Evolutionary conservation across 2,113 vertebrate species (phyloP), one percentile per base, ranked within the genome.

Genomic region (Engraulis encrasicolus): DNA sequence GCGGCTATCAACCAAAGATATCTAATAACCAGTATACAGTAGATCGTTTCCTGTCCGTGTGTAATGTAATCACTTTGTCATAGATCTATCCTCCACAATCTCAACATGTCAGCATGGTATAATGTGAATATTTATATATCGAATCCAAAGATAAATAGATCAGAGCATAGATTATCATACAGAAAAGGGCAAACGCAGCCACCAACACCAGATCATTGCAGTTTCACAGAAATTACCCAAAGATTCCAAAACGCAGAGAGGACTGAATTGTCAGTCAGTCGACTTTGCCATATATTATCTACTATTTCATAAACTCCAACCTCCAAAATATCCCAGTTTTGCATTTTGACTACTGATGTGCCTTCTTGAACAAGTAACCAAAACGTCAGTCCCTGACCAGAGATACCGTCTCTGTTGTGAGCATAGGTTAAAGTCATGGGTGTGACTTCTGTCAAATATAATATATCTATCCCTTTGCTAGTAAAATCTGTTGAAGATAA

Each of bases 1-100:
- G 87, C 86, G 88, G 89, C 87, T 89, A 85, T 86, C 80, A 84
- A 91, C 90, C 87, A 91, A 88, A 91, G 88, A 90, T 84, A 80
- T 54, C 11, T 15, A 66, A 27, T 71, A 71, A 34, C 61, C 54
- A 58, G 20, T 58, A n/a, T n/a, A n/a, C n/a, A n/a, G 20, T 58
- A 31, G 61, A 71, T 71, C 27, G 34, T 71, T 27, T 71, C 61
- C 31, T 34, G 27, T 12, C 17, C 31, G 27, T 71, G 61, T 71
- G 27, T 34, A 15, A 17, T 71, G 17, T 71, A 23, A 71, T 31
- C 61, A 71, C 61, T 71, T 71, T 31, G 31, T 11, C 58, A 12
- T 71, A 31, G 27, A 71, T 34, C 11, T 14, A 34, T 71, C 27
- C 34, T 11, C 61, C 14, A 71, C 14, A 0, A 71, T 34, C 4